A percentile compares a stretch with the other conserved stretches of the same genome.
Evolutionary conservation across 1,140 invertebrate genomes (phyloP).

Genomic region (Hetaerina americana): DNA sequence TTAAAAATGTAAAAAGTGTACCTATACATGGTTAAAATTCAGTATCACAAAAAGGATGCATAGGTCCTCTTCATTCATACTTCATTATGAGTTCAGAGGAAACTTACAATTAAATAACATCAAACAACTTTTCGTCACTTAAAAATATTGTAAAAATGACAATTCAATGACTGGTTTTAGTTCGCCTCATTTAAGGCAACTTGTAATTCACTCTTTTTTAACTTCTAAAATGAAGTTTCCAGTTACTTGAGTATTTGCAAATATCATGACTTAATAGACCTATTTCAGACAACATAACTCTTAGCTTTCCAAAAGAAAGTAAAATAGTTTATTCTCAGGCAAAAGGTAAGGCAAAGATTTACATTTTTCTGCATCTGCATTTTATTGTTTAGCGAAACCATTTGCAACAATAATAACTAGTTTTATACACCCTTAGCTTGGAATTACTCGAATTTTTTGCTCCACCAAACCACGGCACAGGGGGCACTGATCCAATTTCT

Average conservation of each 20-base stretch:
- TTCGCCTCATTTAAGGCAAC: not conserved
- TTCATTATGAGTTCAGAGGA: not conserved
- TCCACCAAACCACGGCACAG: conserved; percentile 58
- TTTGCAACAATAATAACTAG: not conserved
- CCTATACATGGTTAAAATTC: no score
- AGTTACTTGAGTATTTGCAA: no score
- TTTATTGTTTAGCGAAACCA: not conserved
- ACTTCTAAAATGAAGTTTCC: not conserved
- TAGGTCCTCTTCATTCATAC: not conserved
- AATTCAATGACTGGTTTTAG: not conserved
- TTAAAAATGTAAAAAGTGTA: no score
- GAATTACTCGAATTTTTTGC: conserved; percentile 45
- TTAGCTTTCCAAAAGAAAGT: no score
- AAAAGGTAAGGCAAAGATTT: not conserved
- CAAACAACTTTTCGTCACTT: not conserved
- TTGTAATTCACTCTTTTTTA: not conserved
- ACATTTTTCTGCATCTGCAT: not conserved
- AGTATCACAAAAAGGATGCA: not conserved
- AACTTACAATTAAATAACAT: not conserved
- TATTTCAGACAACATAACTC: no score
- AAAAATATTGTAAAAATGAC: not conserved
- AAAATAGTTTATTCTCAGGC: not conserved
- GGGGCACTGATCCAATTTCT: conserved; percentile 44
- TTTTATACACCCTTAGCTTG: conserved; percentile 11
- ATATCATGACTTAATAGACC: no score